Evolutionary conservation across 2,797 vertebrate species (phyloP).

Genomic region (Sebastes hubbsi): DNA sequence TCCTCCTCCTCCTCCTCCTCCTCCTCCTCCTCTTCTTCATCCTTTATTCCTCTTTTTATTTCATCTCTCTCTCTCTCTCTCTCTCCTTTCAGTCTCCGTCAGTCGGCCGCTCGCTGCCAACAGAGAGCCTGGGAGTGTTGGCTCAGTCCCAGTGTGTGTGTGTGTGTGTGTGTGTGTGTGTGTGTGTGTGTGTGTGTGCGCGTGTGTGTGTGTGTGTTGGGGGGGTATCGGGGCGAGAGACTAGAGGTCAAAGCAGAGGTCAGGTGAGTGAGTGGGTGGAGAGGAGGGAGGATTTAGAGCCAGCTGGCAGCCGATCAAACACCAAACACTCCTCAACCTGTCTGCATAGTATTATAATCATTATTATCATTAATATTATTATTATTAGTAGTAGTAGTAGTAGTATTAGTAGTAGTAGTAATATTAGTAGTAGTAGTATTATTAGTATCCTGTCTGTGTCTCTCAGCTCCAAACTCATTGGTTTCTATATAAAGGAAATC

Average conservation of each 20-base stretch:
- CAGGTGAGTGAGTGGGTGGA: constrained; percentile 62
- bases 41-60: too few species aligned
- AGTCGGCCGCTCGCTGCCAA: constrained; percentile 64
- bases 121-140: constrained; percentile 71
- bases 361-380: not conserved
- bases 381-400: not conserved
- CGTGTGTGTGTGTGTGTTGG: constrained; percentile 28
- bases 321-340: constrained; percentile 46
- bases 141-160: constrained; percentile 69
- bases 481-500: too few species aligned
- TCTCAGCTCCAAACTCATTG: too few species aligned
- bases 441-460: too few species aligned
- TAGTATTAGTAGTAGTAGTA: too few species aligned
- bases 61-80: too few species aligned
- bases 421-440: too few species aligned
- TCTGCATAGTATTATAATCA: constrained; percentile 17
- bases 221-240: constrained; percentile 46
- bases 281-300: constrained; percentile 41
- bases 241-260: constrained; percentile 79
- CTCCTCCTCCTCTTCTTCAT: too few species aligned
- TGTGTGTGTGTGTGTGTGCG: constrained; percentile 38
- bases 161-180: constrained; percentile 35
- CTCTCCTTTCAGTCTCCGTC: constrained; percentile 30
- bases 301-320: constrained; percentile 80
- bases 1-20: too few species aligned